phyloP scores from a whole-genome alignment of 2,888 invertebrate genomes.

The Drosophila melanosoma region DNA sequence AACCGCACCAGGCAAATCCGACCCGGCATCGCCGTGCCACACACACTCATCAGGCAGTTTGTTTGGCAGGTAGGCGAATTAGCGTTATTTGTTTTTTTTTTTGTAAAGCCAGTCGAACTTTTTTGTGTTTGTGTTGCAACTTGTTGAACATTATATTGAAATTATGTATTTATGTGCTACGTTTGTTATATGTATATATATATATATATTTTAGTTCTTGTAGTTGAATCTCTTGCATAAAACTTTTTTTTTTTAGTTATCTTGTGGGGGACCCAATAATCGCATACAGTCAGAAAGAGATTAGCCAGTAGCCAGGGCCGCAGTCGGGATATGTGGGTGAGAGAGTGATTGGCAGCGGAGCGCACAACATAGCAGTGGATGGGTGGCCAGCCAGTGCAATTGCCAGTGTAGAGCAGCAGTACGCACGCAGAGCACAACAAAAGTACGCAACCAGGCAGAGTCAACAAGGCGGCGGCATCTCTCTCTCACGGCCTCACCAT shows the following conservation, averaged over 20 bases:
- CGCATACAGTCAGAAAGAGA: conserved; percentile 46
- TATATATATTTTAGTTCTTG: conserved; percentile 2
- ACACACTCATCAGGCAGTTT: conserved; percentile 20
- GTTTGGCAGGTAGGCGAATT: conserved; percentile 36
- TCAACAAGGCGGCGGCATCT: conserved; percentile 59
- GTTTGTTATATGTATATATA: conserved; percentile 13
- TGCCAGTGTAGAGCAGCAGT: conserved; percentile 41
- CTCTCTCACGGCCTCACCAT: conserved; percentile 60
- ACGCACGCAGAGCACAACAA: conserved; percentile 37
- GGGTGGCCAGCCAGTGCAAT: conserved; percentile 11
- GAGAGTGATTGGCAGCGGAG: conserved; percentile 37
- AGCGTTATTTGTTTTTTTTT: conserved; percentile 21
- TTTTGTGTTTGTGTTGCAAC: conserved; percentile 7
- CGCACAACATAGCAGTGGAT: conserved; percentile 13
- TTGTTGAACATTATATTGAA: conserved; percentile 34
- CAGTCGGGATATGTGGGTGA: conserved; percentile 55
- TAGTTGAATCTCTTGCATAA: conserved; percentile 5
- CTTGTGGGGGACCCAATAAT: conserved; percentile 34
- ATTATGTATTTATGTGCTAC: conserved; percentile 40
- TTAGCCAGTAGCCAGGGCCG: conserved; percentile 43
- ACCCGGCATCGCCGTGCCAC: conserved; percentile 29
- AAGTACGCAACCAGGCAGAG: conserved; percentile 55
- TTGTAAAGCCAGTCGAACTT: conserved; percentile 7
- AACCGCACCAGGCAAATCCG: conserved; percentile 33
- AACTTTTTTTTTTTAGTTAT: conserved; percentile 6